Conservation (phyloP, 2,797 vertebrate genomes). For the Chelmon rostratus region DNA sequence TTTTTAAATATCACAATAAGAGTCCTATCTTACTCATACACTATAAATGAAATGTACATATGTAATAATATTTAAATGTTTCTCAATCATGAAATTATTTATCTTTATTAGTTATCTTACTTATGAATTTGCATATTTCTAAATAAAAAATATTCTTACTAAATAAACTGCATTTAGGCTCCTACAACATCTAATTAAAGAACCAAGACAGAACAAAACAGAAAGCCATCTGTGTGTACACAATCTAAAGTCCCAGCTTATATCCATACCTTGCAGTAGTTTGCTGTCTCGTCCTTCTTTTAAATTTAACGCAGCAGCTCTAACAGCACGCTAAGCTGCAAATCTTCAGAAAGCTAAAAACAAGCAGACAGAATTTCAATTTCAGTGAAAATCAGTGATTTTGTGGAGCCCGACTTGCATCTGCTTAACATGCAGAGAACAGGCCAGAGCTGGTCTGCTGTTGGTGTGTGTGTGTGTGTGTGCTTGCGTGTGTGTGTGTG, state of each 20-base stretch:
- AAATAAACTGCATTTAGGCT: too few relatives aligned
- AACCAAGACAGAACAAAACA: not conserved
- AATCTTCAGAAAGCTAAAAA: not conserved
- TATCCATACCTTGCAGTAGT: not conserved
- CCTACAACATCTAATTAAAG: not conserved
- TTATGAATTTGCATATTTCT: too few relatives aligned
- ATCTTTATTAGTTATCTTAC: too few relatives aligned
- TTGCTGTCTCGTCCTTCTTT: not conserved
- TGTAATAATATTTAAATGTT: too few relatives aligned
- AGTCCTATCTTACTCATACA: too few relatives aligned
- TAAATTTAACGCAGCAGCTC: constrained; percentile 1
- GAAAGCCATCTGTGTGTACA: not conserved
- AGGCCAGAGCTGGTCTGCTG: constrained; percentile 10
- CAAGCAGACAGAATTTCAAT: constrained; percentile 19
- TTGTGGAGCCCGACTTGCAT: constrained; percentile 8
- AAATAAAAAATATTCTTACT: too few relatives aligned
- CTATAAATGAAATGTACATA: too few relatives aligned
- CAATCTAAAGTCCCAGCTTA: not conserved
- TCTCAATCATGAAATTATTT: too few relatives aligned
- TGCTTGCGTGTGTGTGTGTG: not conserved
- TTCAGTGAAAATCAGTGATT: not conserved
- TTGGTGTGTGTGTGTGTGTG: not conserved
- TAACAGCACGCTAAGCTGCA: not conserved
- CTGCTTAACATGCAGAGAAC: constrained; percentile 55
- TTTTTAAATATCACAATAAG: too few relatives aligned